Conservation (phyloP, 2,888 invertebrate genomes). For the Tridacna crocea region DNA sequence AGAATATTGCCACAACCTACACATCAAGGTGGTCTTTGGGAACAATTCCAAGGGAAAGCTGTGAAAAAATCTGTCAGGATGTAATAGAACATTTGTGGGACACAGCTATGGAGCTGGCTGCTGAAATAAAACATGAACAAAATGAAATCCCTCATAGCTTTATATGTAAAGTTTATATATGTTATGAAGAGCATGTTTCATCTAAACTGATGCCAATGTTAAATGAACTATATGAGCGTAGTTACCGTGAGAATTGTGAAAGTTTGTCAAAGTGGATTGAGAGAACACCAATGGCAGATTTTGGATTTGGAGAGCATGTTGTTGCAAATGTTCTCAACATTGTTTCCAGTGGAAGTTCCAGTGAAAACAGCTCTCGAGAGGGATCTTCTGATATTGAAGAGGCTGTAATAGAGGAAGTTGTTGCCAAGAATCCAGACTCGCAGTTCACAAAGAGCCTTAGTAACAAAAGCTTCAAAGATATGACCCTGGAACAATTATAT, state of each 20-base stretch:
- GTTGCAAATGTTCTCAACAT: conserved; percentile 31
- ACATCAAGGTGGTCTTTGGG: conserved; percentile 53
- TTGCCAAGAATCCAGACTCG: neutral
- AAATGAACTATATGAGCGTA: conserved; percentile 69
- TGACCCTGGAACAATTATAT: conserved; percentile 31
- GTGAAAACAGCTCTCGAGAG: conserved; percentile 25
- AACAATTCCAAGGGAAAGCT: conserved; percentile 44
- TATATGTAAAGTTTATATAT: conserved; percentile 74
- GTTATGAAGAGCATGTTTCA: conserved; percentile 77
- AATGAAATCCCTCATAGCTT: conserved; percentile 33
- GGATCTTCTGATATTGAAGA: conserved; percentile 1
- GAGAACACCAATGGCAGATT: conserved; percentile 56
- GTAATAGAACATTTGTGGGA: conserved; percentile 60
- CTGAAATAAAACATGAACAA: conserved; percentile 31
- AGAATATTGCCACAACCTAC: conserved; percentile 4
- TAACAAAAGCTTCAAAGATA: conserved; percentile 12
- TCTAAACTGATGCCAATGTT: conserved; percentile 66
- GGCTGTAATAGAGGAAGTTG: conserved; percentile 1
- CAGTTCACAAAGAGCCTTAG: conserved; percentile 9
- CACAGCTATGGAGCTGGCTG: conserved; percentile 51
- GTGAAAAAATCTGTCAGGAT: conserved; percentile 59
- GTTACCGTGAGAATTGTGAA: conserved; percentile 61
- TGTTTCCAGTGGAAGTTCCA: conserved; percentile 16
- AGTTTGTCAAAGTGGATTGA: conserved; percentile 56
- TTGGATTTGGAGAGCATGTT: conserved; percentile 59